These are phyloP conservation scores for Vespertilio murinus DNA, from an alignment of 2,797 vertebrate species.

Conservation along the genomic window DNA sequence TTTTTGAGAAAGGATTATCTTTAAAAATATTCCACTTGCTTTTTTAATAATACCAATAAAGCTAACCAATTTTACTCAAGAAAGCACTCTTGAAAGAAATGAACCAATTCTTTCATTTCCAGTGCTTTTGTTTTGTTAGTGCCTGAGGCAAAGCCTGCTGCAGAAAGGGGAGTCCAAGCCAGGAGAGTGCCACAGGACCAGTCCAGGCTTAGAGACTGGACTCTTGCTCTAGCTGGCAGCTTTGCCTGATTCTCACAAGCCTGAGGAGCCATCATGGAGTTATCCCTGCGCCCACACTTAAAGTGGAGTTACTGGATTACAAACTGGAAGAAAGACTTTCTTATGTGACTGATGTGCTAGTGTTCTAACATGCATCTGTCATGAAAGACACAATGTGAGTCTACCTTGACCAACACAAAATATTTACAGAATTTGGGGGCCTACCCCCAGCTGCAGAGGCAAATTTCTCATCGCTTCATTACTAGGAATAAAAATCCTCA, in stretches of 20 bases:
- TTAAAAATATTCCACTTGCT: slow-evolving; percentile 59
- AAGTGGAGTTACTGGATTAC: neutral
- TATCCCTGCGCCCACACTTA: neutral
- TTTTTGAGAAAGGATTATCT: slow-evolving; percentile 55
- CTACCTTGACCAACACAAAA: neutral
- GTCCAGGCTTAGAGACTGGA: neutral
- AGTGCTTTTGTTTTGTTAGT: neutral
- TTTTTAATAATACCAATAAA: slow-evolving; percentile 37
- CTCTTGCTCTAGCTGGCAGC: neutral
- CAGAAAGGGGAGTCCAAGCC: neutral
- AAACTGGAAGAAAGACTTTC: neutral
- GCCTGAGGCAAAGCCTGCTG: neutral
- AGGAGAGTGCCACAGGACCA: neutral
- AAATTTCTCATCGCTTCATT: slow-evolving; percentile 6
- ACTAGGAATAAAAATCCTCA: neutral
- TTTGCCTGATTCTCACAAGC: neutral
- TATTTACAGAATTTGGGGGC: neutral
- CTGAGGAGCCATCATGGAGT: neutral
- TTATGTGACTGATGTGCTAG: neutral
- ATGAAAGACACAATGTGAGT: neutral
- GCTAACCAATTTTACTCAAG: neutral
- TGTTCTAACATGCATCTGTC: neutral
- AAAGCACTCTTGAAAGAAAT: no score
- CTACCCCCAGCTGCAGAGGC: neutral
- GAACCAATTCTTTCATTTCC: neutral